Percentiles rank a stretch among this genome's conserved stretches.
Evolutionary conservation across 1,140 invertebrate species (phyloP).

Genomic region (Babylonia areolata): DNA sequence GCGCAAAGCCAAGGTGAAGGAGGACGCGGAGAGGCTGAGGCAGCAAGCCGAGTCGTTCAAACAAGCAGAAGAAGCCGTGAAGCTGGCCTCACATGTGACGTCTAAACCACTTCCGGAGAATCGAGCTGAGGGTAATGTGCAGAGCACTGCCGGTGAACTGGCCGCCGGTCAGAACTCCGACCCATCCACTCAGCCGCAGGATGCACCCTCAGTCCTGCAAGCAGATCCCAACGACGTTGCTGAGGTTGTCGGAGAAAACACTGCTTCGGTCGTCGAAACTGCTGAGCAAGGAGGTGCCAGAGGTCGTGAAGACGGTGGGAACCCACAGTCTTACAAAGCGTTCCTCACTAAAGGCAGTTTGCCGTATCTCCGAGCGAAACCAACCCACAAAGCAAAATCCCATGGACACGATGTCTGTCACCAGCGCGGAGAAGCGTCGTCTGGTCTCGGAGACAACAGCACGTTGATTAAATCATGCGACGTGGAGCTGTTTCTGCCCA

Average conservation of each 20-base stretch:
- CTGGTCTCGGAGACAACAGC: not conserved
- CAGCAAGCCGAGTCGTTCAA: conserved; percentile 3
- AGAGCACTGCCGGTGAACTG: conserved; percentile 13
- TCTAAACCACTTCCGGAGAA: conserved; percentile 7
- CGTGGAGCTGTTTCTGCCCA: not conserved
- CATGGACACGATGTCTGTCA: not conserved
- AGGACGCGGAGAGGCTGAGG: conserved; percentile 23
- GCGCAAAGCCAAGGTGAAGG: conserved; percentile 30
- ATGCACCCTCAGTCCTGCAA: not conserved
- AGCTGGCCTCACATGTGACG: too few species aligned
- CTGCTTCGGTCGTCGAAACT: not conserved
- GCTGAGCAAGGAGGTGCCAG: not conserved
- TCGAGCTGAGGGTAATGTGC: conserved; percentile 33
- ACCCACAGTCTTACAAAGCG: not conserved
- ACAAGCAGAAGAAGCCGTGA: conserved; percentile 2
- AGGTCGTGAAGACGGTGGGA: not conserved
- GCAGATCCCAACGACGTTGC: not conserved
- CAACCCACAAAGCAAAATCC: not conserved
- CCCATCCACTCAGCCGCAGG: not conserved
- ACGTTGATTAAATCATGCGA: not conserved
- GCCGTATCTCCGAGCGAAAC: not conserved
- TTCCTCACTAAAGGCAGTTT: not conserved
- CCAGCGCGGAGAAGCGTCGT: not conserved
- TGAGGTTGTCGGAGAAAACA: not conserved
- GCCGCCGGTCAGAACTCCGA: not conserved